phyloP scores from a whole-genome alignment of 2,888 invertebrate genomes.

The Horisme vitalbata region DNA sequence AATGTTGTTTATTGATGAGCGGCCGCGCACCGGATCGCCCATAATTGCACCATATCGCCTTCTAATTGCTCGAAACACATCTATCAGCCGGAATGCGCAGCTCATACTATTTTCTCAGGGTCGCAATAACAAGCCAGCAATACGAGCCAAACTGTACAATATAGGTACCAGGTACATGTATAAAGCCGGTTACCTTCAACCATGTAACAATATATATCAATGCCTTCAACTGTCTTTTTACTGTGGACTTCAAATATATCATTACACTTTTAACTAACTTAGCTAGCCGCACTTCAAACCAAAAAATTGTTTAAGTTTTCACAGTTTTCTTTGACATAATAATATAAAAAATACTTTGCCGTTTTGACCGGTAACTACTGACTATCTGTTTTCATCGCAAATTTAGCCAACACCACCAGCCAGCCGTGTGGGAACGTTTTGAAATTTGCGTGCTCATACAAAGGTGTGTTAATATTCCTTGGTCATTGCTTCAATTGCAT shows the following conservation, averaged over 20 bases:
- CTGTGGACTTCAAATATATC: too few relatives aligned
- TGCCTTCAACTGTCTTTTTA: too few relatives aligned
- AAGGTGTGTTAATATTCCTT: constrained; percentile 32
- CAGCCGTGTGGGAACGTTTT: constrained; percentile 43
- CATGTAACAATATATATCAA: too few relatives aligned
- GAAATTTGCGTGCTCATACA: constrained; percentile 36
- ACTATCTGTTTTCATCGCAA: constrained; percentile 7
- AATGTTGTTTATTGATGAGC: constrained; percentile 39
- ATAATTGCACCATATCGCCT: constrained; percentile 53
- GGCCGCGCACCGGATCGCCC: constrained; percentile 42
- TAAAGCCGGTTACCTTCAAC: constrained; percentile 8
- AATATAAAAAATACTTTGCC: too few relatives aligned
- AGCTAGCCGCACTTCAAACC: too few relatives aligned
- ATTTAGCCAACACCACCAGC: background rate
- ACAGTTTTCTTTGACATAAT: too few relatives aligned
- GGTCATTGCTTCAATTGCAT: constrained; percentile 23
- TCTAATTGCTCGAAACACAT: constrained; percentile 53
- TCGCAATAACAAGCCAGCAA: constrained; percentile 42
- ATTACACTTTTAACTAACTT: too few relatives aligned
- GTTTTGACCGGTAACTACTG: background rate
- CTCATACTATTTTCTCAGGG: constrained; percentile 47
- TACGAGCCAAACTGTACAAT: background rate
- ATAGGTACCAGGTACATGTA: too few relatives aligned
- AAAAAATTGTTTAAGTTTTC: too few relatives aligned
- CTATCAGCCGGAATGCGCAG: constrained; percentile 45